These are phyloP conservation scores for Amblyraja radiata DNA, from an alignment of 2,797 vertebrate species.

Conservation along the genomic window DNA sequence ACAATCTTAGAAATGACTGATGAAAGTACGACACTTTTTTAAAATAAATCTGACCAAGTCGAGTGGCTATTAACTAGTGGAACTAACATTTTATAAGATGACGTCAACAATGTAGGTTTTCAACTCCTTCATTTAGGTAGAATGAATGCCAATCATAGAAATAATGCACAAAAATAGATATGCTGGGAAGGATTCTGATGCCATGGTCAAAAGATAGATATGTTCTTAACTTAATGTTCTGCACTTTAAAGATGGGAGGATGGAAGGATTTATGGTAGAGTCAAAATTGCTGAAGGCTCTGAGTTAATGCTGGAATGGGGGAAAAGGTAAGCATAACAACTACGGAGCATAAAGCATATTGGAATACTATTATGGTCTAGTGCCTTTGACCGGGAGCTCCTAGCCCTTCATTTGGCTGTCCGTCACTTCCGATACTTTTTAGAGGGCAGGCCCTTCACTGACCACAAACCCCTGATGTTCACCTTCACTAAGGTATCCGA, in stretches of 20 bases:
- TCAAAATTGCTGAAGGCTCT: background rate
- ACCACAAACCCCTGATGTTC: no score
- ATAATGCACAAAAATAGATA: background rate
- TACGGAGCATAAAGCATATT: background rate
- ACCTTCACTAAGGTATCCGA: no score
- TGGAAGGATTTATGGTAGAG: background rate
- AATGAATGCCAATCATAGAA: background rate
- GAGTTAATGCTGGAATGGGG: background rate
- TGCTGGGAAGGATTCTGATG: background rate
- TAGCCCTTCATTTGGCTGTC: no score
- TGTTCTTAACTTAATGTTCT: no score
- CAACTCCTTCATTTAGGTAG: background rate
- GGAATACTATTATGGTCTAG: background rate
- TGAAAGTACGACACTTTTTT: background rate
- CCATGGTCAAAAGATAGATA: background rate
- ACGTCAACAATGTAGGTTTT: background rate
- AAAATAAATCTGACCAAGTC: background rate
- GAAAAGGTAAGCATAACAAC: background rate
- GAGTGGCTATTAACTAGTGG: background rate
- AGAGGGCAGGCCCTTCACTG: no score
- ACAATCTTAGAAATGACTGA: background rate
- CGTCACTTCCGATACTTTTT: no score
- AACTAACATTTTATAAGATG: background rate
- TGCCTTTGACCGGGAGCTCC: background rate
- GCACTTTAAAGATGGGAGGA: background rate